A percentile compares a stretch with the other conserved stretches of the same genome.
Conservation (phyloP, 37 sponge, comb jelly and placozoan genomes). For the Tethya wilhelma region DNA sequence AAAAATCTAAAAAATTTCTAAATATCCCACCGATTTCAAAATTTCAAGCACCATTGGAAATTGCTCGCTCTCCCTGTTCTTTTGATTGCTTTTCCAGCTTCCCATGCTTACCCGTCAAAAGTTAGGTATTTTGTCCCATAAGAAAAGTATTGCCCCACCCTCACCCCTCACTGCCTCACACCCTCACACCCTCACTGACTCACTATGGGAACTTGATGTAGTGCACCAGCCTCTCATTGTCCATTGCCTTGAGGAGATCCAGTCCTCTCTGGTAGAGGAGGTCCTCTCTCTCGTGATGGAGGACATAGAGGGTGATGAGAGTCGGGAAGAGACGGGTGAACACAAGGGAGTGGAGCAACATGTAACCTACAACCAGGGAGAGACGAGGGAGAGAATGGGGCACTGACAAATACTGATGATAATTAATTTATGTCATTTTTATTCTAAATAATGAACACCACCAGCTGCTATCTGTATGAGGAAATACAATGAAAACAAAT, state of each 20-base stretch:
- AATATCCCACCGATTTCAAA: not conserved
- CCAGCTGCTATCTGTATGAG: not conserved
- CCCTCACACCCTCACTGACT: constrained; percentile 1
- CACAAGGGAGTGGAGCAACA: constrained; percentile 74
- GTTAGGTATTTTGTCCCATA: too few relatives aligned
- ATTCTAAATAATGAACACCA: not conserved
- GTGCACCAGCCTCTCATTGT: constrained; percentile 35
- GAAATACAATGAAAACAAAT: not conserved
- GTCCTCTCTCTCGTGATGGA: constrained; percentile 73
- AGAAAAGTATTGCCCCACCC: not conserved
- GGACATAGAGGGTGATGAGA: constrained; percentile 78
- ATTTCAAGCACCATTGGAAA: too few relatives aligned
- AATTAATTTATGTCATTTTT: not conserved
- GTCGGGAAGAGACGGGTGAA: constrained; percentile 83
- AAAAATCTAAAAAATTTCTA: not conserved
- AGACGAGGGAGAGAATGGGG: not conserved
- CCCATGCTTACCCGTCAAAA: too few relatives aligned
- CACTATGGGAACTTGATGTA: constrained; percentile 56
- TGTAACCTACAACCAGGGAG: constrained; percentile 45
- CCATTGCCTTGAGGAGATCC: constrained; percentile 44
- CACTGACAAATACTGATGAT: not conserved
- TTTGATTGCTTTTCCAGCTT: too few relatives aligned
- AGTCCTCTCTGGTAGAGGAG: constrained; percentile 61
- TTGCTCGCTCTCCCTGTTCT: too few relatives aligned
- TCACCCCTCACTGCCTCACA: not conserved